phyloP scores from a whole-genome alignment of 2,888 invertebrate genomes.

The Drosophila histrio region DNA sequence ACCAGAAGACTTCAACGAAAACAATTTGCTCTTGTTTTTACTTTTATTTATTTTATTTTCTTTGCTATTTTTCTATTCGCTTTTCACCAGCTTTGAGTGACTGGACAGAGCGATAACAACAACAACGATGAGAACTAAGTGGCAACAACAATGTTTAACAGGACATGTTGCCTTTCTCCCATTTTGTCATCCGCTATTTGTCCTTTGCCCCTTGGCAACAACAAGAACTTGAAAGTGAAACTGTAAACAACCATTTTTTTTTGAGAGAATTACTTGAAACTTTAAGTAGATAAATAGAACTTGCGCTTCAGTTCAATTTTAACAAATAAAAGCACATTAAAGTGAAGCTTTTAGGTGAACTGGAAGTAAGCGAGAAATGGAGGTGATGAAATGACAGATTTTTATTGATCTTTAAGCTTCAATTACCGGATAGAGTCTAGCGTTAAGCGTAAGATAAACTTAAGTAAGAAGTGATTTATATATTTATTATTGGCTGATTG shows the following conservation, averaged over 20 bases:
- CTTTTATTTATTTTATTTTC: constrained; percentile 12
- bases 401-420: neutral
- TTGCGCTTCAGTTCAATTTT: constrained; percentile 1
- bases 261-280: constrained; percentile 25
- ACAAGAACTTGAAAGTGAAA: constrained; percentile 47
- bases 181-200: constrained; percentile 37
- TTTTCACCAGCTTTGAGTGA: constrained; percentile 40
- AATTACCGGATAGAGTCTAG: no score
- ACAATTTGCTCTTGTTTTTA: constrained; percentile 47
- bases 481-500: no score
- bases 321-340: constrained; percentile 6
- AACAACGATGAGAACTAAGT: constrained; percentile 36
- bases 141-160: constrained; percentile 42
- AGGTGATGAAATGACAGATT: neutral
- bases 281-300: constrained; percentile 25
- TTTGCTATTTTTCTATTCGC: constrained; percentile 25
- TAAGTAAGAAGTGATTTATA: no score
- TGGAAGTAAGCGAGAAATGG: neutral
- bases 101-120: constrained; percentile 39
- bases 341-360: neutral
- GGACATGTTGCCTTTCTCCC: constrained; percentile 31
- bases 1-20: constrained; percentile 55
- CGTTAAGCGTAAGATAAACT: no score
- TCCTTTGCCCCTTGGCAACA: constrained; percentile 34
- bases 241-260: constrained; percentile 41